Evolutionary conservation across 2,113 vertebrate species (phyloP).

Genomic region (Corythaixoides concolor): DNA sequence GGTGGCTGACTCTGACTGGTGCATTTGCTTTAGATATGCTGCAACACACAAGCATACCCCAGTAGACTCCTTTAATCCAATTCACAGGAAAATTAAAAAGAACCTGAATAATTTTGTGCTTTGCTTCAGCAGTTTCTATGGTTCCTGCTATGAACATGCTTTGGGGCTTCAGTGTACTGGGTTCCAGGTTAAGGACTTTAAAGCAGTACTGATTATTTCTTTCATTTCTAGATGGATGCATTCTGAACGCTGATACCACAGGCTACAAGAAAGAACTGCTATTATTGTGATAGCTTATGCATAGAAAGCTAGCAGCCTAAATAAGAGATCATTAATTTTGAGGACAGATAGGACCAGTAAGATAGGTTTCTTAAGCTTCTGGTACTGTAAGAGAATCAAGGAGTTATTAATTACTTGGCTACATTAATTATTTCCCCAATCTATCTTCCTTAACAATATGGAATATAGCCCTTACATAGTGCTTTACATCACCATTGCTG

Average conservation of each 20-base stretch:
- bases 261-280: conserved; percentile 17
- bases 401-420: conserved; percentile 55
- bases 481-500: not conserved
- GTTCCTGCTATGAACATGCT: not conserved
- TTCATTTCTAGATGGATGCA: conserved; percentile 23
- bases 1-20: not conserved
- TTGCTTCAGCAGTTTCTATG: not conserved
- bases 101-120: not conserved
- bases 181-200: not conserved
- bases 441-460: conserved; percentile 41
- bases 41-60: not conserved
- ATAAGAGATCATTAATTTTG: conserved; percentile 50
- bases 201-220: not conserved
- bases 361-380: conserved; percentile 25
- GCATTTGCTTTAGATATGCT: not conserved
- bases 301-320: conserved; percentile 13
- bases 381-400: conserved; percentile 14
- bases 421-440: conserved; percentile 57
- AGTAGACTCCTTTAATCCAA: not conserved
- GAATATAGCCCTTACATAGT: not conserved
- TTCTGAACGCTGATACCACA: conserved; percentile 9
- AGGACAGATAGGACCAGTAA: conserved; percentile 30
- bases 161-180: not conserved
- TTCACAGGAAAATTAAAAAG: conserved; percentile 12
- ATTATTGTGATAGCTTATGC: conserved; percentile 22